Base-by-base conservation (phyloP, 2,113 vertebrate species). In the Upupa epops region DNA sequence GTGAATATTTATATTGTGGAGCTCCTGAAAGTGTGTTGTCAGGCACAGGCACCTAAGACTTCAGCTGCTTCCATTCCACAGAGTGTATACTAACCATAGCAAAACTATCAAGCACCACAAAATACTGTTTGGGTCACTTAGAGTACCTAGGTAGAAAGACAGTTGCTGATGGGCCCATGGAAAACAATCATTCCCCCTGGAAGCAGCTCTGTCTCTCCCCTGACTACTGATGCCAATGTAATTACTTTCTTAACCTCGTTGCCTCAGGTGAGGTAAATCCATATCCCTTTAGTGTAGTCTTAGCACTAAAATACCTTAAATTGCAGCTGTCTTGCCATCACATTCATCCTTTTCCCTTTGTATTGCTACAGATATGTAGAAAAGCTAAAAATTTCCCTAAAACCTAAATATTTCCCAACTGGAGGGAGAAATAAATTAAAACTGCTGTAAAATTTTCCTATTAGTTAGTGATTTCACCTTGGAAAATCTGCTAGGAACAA, bases 391-490 rank as follows among this genome's bases (percentile, higher is more conserved):
- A 42, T 42, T 42, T 42, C 40, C 40, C 40, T 42, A 42, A 42
- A 12, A 42, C 11, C 40, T 42, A 42, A 88, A 92, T 28, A 8
- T 95, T 97, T 96, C 51, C 82, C 82, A 87, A 96, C 95, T 93
- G 91, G 49, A 95, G 81, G 49, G 89, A 93, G 92, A 97, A 95
- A 97, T 97, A 97, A 96, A 97, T 97, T 97, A 97, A 90, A 97
- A 96, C 5, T 86, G 86, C 85, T 95, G 93, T 97, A 96, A 96
- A 97, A 97, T 45, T 93, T 94, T 97, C 96, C 97, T 95, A 84
- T 88, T 89, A 18, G 94, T 96, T 96, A 95, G 86, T 91, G 89
- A 96, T 96, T 96, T 95, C 94, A 93, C 94, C 97, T 95, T 92
- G 82, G 90, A 94, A 97, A 94, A 91, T 34, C 88, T 94, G 59